Conservation (phyloP, 2,113 vertebrate genomes). For the Trinectes maculatus region DNA sequence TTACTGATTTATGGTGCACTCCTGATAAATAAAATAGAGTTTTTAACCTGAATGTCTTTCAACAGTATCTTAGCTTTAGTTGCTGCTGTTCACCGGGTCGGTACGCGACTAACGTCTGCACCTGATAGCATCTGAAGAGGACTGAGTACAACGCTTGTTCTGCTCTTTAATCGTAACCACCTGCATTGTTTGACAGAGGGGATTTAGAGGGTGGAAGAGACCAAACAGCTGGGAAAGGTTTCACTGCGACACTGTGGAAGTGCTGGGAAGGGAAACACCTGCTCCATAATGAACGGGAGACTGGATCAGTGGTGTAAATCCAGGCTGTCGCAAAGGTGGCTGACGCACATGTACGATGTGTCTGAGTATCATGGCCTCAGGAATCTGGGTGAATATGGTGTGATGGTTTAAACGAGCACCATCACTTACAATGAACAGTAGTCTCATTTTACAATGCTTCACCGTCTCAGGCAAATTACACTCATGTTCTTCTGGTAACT, state of each 20-base stretch:
- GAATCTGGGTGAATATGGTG: too few species aligned
- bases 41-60: slow-evolving; percentile 15
- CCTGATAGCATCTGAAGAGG: not conserved
- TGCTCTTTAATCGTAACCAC: not conserved
- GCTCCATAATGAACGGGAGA: slow-evolving; percentile 16
- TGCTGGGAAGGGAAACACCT: slow-evolving; percentile 34
- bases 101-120: not conserved
- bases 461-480: too few species aligned
- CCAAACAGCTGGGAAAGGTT: slow-evolving; percentile 16
- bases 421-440: too few species aligned
- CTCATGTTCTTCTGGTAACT: too few species aligned
- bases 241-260: slow-evolving; percentile 13
- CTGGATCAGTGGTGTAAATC: slow-evolving; percentile 22
- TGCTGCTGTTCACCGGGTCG: not conserved
- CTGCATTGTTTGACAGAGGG: not conserved
- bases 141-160: not conserved
- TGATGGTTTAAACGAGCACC: too few species aligned
- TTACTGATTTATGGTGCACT: slow-evolving; percentile 36
- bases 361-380: not conserved
- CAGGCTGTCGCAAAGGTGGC: slow-evolving; percentile 9
- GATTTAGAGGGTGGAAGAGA: slow-evolving; percentile 9
- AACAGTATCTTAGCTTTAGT: not conserved
- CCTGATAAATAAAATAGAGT: slow-evolving; percentile 19
- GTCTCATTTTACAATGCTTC: too few species aligned
- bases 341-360: not conserved